These are phyloP conservation scores for Spialia ferax DNA, from an alignment of 2,888 invertebrate species.

Conservation along the genomic window DNA sequence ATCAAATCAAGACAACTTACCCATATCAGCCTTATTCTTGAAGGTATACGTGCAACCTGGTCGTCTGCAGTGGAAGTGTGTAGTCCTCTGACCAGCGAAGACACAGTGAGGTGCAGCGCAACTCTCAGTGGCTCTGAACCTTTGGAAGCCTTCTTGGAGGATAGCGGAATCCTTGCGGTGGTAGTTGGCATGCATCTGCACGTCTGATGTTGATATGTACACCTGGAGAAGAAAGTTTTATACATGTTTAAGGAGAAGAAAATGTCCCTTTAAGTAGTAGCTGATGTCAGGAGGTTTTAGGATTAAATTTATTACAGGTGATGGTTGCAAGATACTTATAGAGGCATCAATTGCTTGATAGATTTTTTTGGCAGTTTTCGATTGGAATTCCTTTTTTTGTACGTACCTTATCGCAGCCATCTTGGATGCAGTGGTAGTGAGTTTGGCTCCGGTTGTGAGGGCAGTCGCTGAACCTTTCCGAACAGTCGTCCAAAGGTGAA, in stretches of 20 bases:
- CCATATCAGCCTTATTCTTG: conserved; percentile 99
- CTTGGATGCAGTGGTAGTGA: conserved; percentile 99
- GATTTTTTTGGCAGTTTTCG: too few species aligned
- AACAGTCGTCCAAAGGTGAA: conserved; percentile 98
- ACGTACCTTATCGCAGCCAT: conserved; percentile 93
- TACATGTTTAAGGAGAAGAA: neutral
- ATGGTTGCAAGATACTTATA: too few species aligned
- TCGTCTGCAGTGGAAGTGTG: conserved; percentile 98
- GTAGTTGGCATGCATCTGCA: conserved; percentile 99
- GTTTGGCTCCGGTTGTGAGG: conserved; percentile 98
- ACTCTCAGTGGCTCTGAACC: conserved; percentile 98
- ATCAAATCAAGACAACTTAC: too few species aligned
- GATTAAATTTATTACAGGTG: too few species aligned
- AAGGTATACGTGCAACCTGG: conserved; percentile 97
- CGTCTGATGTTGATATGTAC: conserved; percentile 99
- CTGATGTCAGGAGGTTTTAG: neutral
- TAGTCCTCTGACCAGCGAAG: conserved; percentile 97
- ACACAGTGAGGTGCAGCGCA: conserved; percentile 97
- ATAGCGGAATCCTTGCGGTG: conserved; percentile 99
- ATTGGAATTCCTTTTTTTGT: neutral
- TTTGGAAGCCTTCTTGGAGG: conserved; percentile 98
- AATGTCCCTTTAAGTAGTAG: neutral
- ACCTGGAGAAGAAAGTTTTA: conserved; percentile 80
- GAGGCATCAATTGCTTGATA: too few species aligned
- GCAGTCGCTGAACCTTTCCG: conserved; percentile 94